Conservation (phyloP, 2,797 vertebrate genomes). For the Eurystomus glaucurus region DNA sequence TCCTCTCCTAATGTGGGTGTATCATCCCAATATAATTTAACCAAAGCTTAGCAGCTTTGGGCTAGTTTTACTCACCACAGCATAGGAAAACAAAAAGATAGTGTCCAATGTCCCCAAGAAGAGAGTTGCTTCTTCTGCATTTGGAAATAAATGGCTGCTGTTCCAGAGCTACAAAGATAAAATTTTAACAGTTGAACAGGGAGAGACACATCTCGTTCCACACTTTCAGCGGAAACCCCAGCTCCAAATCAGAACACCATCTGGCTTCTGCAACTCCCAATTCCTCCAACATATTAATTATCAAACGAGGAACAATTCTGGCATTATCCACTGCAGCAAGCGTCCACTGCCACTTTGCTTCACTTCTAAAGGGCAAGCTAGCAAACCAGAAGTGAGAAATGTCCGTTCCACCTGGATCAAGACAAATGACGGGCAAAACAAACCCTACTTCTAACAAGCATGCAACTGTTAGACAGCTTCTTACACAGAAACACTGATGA, state of each 20-base stretch:
- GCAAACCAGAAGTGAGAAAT: not conserved
- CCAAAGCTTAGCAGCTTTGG: not conserved
- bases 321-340: not conserved
- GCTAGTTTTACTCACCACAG: conserved; percentile 88
- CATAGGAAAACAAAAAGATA: conserved; percentile 96
- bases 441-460: not conserved
- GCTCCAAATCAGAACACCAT: not conserved
- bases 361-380: not conserved
- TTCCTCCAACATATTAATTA: not conserved
- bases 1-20: not conserved
- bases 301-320: not conserved
- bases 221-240: not conserved
- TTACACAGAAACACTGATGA: conserved; percentile 11
- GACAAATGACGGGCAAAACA: not conserved
- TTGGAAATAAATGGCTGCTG: conserved; percentile 88
- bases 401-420: not conserved
- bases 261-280: not conserved
- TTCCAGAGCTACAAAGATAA: conserved; percentile 88
- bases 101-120: conserved; percentile 94
- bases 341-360: not conserved
- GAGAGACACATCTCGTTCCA: not conserved
- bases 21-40: not conserved
- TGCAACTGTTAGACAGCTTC: not conserved
- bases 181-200: not conserved
- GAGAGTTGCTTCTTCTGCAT: conserved; percentile 89